Evolutionary conservation across 1,140 invertebrate species (phyloP).

Genomic region (Penaeus japonicus): DNA sequence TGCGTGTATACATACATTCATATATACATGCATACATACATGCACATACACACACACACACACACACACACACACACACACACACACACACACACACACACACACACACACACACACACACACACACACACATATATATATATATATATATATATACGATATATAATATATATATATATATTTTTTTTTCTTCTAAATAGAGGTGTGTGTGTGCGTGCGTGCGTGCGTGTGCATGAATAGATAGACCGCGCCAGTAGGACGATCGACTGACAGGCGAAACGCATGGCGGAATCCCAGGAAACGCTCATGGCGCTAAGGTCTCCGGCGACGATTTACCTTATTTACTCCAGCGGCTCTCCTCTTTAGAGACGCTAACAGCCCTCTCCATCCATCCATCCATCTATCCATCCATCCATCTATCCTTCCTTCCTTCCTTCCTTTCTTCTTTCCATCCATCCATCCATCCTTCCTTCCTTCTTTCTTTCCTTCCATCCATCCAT

Average conservation of each 20-base stretch:
- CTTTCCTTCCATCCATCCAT: not conserved
- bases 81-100: conserved; percentile 25
- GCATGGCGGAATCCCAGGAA: too few species aligned
- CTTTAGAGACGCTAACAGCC: too few species aligned
- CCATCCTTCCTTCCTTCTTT: not conserved
- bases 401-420: too few species aligned
- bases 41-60: not conserved
- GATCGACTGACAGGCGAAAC: too few species aligned
- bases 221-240: not conserved
- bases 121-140: not conserved
- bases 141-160: not conserved
- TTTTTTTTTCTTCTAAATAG: not conserved
- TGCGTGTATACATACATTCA: too few species aligned
- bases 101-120: conserved; percentile 14
- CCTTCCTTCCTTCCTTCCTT: not conserved
- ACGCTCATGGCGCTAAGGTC: too few species aligned
- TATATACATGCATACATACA: not conserved
- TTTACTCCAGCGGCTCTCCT: too few species aligned
- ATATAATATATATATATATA: not conserved
- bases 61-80: conserved; percentile 14
- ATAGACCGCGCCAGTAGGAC: too few species aligned
- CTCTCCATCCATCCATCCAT: too few species aligned
- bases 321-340: too few species aligned
- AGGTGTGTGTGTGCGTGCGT: not conserved
- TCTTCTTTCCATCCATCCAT: not conserved